Percentiles rank a stretch among this genome's conserved stretches.
Conservation (phyloP, 2,888 invertebrate species). For the Eudasyphora cyanicolor region DNA sequence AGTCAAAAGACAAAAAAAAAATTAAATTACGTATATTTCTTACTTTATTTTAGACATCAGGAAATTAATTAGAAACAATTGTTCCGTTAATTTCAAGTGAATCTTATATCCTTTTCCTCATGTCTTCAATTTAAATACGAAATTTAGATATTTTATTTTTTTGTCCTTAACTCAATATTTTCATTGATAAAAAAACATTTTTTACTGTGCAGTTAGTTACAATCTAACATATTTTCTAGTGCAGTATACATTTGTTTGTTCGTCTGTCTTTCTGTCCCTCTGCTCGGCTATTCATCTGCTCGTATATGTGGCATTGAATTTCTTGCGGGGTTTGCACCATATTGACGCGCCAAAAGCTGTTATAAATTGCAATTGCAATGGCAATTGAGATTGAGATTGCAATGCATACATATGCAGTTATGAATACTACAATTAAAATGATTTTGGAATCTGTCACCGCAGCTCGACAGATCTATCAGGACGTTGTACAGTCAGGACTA, state of each 20-base stretch:
- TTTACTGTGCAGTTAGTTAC: too few relatives aligned
- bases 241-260: background rate
- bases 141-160: too few relatives aligned
- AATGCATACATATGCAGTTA: constrained; percentile 25
- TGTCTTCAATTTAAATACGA: too few relatives aligned
- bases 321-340: background rate
- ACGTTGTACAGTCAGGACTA: background rate
- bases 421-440: constrained; percentile 36
- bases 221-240: background rate
- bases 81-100: too few relatives aligned
- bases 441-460: constrained; percentile 3
- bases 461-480: background rate
- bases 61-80: too few relatives aligned
- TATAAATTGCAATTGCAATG: constrained; percentile 30
- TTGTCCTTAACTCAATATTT: too few relatives aligned
- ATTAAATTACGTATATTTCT: too few relatives aligned
- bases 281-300: background rate
- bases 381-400: too few relatives aligned
- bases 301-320: background rate
- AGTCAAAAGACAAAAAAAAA: too few relatives aligned
- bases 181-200: too few relatives aligned
- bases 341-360: background rate
- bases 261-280: background rate
- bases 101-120: too few relatives aligned
- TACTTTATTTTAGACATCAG: too few relatives aligned